phyloP scores from a whole-genome alignment of 2,888 invertebrate genomes.

The Drosophila algonquin region DNA sequence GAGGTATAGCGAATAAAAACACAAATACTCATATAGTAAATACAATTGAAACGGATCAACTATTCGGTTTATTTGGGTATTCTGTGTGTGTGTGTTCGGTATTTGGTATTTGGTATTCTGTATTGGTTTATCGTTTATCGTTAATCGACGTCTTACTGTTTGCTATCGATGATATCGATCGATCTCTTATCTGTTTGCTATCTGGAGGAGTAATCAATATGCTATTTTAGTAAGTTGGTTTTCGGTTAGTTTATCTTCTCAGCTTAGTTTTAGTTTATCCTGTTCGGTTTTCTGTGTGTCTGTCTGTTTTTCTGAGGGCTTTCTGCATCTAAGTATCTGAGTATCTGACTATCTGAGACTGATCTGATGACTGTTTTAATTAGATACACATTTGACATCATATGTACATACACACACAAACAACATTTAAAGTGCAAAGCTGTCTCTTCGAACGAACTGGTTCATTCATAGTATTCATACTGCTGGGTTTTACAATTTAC shows the following conservation, averaged over 20 bases:
- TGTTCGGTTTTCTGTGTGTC: slow-evolving; percentile 13
- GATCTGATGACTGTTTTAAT: slow-evolving; percentile 16
- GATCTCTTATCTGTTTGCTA: slow-evolving; percentile 37
- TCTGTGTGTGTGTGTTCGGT: slow-evolving; percentile 12
- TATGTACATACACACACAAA: slow-evolving; percentile 24
- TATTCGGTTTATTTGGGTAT: slow-evolving; percentile 5
- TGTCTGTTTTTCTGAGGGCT: slow-evolving; percentile 21
- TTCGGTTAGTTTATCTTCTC: slow-evolving; percentile 29
- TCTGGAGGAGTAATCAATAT: slow-evolving; percentile 41
- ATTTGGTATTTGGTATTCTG: slow-evolving; percentile 15
- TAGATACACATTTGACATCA: slow-evolving; percentile 22
- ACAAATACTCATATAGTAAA: slow-evolving; percentile 21
- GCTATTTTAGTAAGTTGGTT: slow-evolving; percentile 43
- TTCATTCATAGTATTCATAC: slow-evolving; percentile 9
- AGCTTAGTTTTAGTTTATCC: slow-evolving; percentile 10
- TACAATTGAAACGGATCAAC: slow-evolving; percentile 28
- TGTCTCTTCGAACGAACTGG: slow-evolving; percentile 9
- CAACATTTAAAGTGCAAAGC: slow-evolving; percentile 38
- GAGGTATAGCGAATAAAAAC: slow-evolving; percentile 17
- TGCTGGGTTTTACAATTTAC: slow-evolving; percentile 12
- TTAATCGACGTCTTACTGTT: slow-evolving; percentile 29
- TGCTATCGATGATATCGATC: background rate
- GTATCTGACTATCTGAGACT: slow-evolving; percentile 3
- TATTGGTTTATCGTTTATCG: slow-evolving; percentile 21
- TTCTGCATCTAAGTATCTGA: background rate